Conservation (phyloP, 2,888 invertebrate species). For the Crossocerus cetratus region DNA sequence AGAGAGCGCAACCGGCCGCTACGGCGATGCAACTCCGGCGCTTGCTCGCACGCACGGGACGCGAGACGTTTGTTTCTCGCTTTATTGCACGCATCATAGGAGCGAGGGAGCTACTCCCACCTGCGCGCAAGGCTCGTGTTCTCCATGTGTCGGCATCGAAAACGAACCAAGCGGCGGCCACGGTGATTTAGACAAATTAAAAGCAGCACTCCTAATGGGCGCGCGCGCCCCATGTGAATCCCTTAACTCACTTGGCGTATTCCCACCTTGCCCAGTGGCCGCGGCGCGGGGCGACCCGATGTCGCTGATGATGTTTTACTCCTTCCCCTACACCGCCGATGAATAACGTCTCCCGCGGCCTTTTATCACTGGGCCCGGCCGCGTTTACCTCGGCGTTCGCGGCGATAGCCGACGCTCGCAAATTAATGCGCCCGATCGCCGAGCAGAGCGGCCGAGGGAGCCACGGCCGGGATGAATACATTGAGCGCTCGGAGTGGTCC, state of each 20-base stretch:
- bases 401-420: too few species aligned
- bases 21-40: constrained; percentile 47
- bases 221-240: constrained; percentile 23
- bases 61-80: constrained; percentile 54
- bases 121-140: constrained; percentile 8
- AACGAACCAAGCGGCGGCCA: constrained; percentile 32
- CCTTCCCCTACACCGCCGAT: too few species aligned
- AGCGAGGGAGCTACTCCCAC: constrained; percentile 31
- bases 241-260: constrained; percentile 14
- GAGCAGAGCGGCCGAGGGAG: too few species aligned
- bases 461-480: too few species aligned
- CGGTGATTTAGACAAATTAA: constrained; percentile 69
- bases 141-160: neutral
- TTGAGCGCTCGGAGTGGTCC: too few species aligned
- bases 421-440: too few species aligned
- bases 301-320: too few species aligned
- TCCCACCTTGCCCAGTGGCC: constrained; percentile 20
- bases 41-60: constrained; percentile 1
- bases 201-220: constrained; percentile 33
- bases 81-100: constrained; percentile 62
- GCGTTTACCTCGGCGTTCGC: too few species aligned
- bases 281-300: too few species aligned
- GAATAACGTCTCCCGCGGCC: too few species aligned
- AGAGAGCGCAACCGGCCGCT: constrained; percentile 28
- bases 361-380: too few species aligned